Base-by-base conservation (phyloP, 2,888 invertebrate species). In the Brenthis ino region DNA sequence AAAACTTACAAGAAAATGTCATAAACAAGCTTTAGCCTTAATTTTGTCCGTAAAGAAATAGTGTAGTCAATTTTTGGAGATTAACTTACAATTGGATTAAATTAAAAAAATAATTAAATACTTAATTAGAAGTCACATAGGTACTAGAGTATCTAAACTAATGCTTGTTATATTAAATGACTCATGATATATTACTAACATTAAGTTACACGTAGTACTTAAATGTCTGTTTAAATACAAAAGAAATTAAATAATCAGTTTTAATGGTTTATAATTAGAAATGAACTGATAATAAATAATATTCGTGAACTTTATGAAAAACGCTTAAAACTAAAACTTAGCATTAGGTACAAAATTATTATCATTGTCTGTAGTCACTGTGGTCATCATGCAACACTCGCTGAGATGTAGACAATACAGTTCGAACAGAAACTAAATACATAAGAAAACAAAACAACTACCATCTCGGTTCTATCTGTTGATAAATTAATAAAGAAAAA, bases 221-320 rank as follows among this genome's bases (percentile, higher is more conserved):
- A 85, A 85, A 88, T 88, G 89, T 67, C 84, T 79, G 85, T 90
- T 91, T 90, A 91, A 91, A 91, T 91, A 91, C 85, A 91, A 90
- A 91, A 89, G 87, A 87, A 93, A 91, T 92, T 91, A 93, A 92
- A 92, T 92, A 91, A 86, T 91, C 90, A 89, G 87, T 80, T 88
- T 90, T 84, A 87, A 91, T 90, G 89, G 88, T 91, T 88, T 88
- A 89, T 87, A 89, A 86, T 87, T 88, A 87, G 86, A 88, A 90
- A 91, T 92, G 92, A 91, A 91, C 90, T 91, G 91, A 92, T 88
- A 93, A 93, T 93, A 93, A 93, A 93, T 93, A 92, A 93, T 91
- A 89, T 90, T 90, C 86, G 86, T 86, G 90, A 90, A 87, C 84
- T 89, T 87, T 87, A 91, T 91, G 88, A 88, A 85, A 72, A 87